Base-by-base conservation (phyloP, 2,888 invertebrate genomes). In the Polydrusus cervinus region DNA sequence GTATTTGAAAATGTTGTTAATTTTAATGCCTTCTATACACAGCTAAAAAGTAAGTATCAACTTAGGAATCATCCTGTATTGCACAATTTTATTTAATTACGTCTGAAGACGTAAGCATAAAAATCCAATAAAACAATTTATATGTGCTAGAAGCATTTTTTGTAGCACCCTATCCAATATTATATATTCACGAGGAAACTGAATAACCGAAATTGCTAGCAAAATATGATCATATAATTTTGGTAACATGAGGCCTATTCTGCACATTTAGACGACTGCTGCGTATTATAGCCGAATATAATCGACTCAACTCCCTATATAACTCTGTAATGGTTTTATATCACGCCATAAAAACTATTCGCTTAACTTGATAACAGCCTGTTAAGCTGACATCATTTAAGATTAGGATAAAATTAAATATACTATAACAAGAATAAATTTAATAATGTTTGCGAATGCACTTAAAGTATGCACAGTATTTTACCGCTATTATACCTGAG, bases 331-430 rank as follows among this genome's bases (percentile, higher is more conserved):
- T 73, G 73, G 73, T 73, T 67, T 73, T 73, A 73, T 73, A 60
- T 62, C 73, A 73, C 73, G 73, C 67, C 43, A 73, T 73, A 73
- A 73, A 73, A 73, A 73, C 73, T 73, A 60, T 67, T 67, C 51
- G 67, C 67, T 73, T 73, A 61, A 34, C 71, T 65, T 45, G 55
- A 30, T 71, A 66, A 67, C 73, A 20, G 67, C 67, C 61, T 51
- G 51, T 67, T 66, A 34, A 40, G 60, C 20, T 51, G 67, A 73
- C 73, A 67, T 13, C 14, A 43, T 67, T 73, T 51, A 18, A 73
- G 73, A 73, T 73, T 67, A 67, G 49, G 47, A 49, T 11, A 14
- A 60, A 57, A 51, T 45, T 60, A 13, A 66, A 10, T n/a, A 16
- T n/a, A 62, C 13, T 7, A 10, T 8, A 9, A 18, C 40, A 11